phyloP scores from a whole-genome alignment of 2,888 invertebrate genomes.

The Eupithecia exiguata region DNA sequence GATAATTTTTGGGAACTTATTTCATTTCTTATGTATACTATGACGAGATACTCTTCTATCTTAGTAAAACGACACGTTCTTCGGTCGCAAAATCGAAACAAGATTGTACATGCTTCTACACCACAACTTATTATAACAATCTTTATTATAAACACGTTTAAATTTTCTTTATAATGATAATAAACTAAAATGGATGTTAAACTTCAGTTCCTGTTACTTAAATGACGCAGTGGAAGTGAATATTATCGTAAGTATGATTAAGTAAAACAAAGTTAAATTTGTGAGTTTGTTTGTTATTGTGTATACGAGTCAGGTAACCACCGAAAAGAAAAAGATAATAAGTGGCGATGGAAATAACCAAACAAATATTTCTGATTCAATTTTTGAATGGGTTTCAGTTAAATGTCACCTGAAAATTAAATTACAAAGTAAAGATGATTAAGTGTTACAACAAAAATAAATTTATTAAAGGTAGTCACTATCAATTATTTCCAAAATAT shows the following conservation, averaged over 20 bases:
- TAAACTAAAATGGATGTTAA: not conserved
- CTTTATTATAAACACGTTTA: not conserved
- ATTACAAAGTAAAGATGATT: too few species aligned
- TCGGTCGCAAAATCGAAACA: not conserved
- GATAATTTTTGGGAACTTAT: too few species aligned
- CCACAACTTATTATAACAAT: not conserved
- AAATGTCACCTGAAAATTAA: too few species aligned
- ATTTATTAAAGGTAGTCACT: too few species aligned
- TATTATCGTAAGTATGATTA: not conserved
- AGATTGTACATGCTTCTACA: not conserved
- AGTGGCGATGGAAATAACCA: too few species aligned
- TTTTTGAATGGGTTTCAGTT: too few species aligned
- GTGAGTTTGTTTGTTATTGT: not conserved
- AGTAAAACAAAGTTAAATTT: not conserved
- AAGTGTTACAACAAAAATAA: too few species aligned
- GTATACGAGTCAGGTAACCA: not conserved
- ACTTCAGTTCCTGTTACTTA: not conserved
- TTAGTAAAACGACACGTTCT: not conserved
- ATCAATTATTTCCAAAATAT: too few species aligned
- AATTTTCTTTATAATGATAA: not conserved
- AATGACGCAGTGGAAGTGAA: not conserved
- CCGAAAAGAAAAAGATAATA: too few species aligned
- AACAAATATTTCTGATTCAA: too few species aligned
- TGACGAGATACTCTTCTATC: not conserved
- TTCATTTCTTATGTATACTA: too few species aligned